Conservation (phyloP, 2,888 invertebrate species). For the Melanophora roralis region DNA sequence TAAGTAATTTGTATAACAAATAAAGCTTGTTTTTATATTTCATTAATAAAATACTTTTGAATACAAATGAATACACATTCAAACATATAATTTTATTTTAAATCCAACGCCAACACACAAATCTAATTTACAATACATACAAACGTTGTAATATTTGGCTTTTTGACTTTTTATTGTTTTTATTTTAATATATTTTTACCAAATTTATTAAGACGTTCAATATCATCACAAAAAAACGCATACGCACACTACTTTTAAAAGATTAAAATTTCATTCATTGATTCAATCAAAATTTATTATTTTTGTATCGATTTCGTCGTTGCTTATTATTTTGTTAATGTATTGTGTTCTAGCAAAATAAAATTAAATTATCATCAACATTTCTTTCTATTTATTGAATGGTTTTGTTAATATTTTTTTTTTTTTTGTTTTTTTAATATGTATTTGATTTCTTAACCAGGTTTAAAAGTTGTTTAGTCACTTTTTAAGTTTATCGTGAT, state of each 20-base stretch:
- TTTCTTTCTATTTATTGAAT: background rate
- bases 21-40: background rate
- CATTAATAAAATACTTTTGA: too few relatives aligned
- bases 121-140: background rate
- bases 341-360: conserved; percentile 8
- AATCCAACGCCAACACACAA: conserved; percentile 8
- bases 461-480: conserved; percentile 15
- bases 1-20: background rate
- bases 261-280: conserved; percentile 31
- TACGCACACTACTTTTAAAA: background rate
- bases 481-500: background rate
- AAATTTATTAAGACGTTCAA: too few relatives aligned
- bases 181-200: too few relatives aligned
- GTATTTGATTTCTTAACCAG: conserved; percentile 4
- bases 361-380: conserved; percentile 13
- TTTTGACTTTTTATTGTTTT: background rate
- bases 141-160: background rate
- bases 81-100: too few relatives aligned
- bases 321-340: background rate
- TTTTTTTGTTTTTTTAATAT: background rate
- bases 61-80: too few relatives aligned
- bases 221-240: too few relatives aligned
- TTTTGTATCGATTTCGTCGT: conserved; percentile 18
- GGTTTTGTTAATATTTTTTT: conserved; percentile 1
- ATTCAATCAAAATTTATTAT: conserved; percentile 8